These are phyloP conservation scores for Carabus problematicus DNA, from an alignment of 2,888 invertebrate genomes.

Conservation along the genomic window DNA sequence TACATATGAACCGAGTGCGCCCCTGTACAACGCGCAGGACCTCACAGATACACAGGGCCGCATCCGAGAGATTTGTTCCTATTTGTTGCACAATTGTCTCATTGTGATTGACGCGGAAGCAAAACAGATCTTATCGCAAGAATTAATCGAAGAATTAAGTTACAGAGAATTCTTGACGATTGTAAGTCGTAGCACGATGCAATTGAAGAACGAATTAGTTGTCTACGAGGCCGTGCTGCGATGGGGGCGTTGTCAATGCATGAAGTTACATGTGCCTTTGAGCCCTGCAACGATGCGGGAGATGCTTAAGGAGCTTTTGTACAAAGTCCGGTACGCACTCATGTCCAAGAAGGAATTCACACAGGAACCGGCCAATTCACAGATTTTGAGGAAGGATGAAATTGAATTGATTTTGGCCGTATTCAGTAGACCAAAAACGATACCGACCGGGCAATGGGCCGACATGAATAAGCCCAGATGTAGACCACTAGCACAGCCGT, in stretches of 20 bases:
- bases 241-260: slow-evolving; percentile 62
- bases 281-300: slow-evolving; percentile 61
- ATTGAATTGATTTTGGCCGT: slow-evolving; percentile 16
- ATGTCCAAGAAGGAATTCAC: slow-evolving; percentile 71
- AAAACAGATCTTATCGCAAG: slow-evolving; percentile 63
- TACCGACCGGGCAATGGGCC: too few species aligned
- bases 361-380: slow-evolving; percentile 59
- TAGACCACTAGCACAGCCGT: too few species aligned
- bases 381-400: slow-evolving; percentile 48
- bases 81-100: slow-evolving; percentile 72
- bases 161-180: slow-evolving; percentile 71
- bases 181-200: slow-evolving; percentile 71
- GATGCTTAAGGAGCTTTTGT: slow-evolving; percentile 64
- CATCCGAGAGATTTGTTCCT: slow-evolving; percentile 59
- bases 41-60: background rate
- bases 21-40: background rate
- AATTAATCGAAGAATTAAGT: slow-evolving; percentile 68
- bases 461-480: too few species aligned
- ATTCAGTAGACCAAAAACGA: background rate
- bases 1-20: slow-evolving; percentile 48
- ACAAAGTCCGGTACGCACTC: slow-evolving; percentile 71
- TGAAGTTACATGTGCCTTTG: slow-evolving; percentile 58
- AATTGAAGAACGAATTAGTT: slow-evolving; percentile 68
- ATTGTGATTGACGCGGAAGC: slow-evolving; percentile 67
- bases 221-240: slow-evolving; percentile 59